A percentile compares a stretch with the other conserved stretches of the same genome.
Conservation (phyloP, 2,797 vertebrate species). For the Pyrocephalus nanus region DNA sequence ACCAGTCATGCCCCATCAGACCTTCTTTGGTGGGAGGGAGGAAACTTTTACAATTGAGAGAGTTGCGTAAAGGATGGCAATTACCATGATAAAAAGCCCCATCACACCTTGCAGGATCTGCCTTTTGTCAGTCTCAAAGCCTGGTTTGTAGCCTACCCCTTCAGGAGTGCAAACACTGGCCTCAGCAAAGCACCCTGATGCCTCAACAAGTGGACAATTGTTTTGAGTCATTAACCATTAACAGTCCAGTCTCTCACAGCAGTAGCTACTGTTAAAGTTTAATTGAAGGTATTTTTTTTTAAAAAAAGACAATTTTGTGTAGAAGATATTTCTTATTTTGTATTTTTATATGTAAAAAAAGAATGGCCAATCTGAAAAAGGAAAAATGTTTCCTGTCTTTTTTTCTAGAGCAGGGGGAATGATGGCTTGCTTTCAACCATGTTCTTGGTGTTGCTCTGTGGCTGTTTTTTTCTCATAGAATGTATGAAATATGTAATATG, state of each 20-base stretch:
- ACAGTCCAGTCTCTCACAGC: not conserved
- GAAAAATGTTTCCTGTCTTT: fast-evolving
- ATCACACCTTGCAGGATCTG: not conserved
- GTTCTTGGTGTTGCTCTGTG: not conserved
- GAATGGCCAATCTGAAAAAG: not conserved
- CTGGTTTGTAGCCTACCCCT: not conserved
- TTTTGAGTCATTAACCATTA: not conserved
- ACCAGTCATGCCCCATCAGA: not conserved
- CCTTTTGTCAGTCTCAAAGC: not conserved
- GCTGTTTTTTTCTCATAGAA: not conserved
- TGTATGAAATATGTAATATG: not conserved
- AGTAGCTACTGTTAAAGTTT: not conserved
- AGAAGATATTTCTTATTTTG: not conserved
- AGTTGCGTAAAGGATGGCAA: not conserved
- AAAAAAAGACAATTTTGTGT: not conserved
- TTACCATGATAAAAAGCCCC: not conserved
- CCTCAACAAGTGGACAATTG: not conserved
- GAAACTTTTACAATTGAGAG: not conserved
- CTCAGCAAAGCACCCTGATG: not conserved
- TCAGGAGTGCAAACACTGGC: not conserved
- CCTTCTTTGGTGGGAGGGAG: not conserved
- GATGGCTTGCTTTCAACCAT: not conserved
- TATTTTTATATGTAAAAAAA: not conserved
- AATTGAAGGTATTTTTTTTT: not conserved
- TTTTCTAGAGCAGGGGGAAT: not conserved